phyloP scores from a whole-genome alignment of 2,888 invertebrate species.

The Chaitophorus viminalis region DNA sequence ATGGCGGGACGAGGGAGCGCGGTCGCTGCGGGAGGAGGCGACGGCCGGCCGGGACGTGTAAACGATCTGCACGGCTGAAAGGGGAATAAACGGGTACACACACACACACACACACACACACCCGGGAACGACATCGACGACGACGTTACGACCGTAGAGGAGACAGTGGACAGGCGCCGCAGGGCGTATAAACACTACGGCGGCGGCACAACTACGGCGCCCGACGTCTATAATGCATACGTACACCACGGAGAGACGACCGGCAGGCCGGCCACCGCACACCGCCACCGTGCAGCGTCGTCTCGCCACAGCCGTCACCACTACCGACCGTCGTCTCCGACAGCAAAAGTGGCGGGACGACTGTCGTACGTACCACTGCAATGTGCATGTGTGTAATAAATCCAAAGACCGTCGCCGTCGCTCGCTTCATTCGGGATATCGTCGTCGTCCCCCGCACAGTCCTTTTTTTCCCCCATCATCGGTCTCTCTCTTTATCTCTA shows the following conservation, averaged over 20 bases:
- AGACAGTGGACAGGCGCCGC: constrained; percentile 59
- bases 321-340: background rate
- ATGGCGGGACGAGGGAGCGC: background rate
- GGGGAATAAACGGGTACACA: background rate
- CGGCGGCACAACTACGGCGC: constrained; percentile 32
- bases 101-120: background rate
- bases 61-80: too few species aligned
- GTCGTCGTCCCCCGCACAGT: background rate
- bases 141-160: constrained; percentile 36
- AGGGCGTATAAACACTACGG: constrained; percentile 25
- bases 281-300: background rate
- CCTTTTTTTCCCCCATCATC: background rate
- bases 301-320: constrained; percentile 1
- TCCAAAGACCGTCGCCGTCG: constrained; percentile 28
- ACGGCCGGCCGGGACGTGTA: background rate
- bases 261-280: background rate
- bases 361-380: background rate
- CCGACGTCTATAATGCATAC: constrained; percentile 33
- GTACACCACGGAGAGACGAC: background rate
- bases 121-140: background rate
- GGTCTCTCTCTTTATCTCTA: background rate
- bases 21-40: background rate
- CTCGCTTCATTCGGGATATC: background rate
- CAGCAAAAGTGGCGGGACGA: constrained; percentile 16
- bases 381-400: constrained; percentile 24